A percentile compares a stretch with the other conserved stretches of the same genome.
phyloP scores from a whole-genome alignment of 2,888 invertebrate genomes.

The Dinocampus coccinellae region DNA sequence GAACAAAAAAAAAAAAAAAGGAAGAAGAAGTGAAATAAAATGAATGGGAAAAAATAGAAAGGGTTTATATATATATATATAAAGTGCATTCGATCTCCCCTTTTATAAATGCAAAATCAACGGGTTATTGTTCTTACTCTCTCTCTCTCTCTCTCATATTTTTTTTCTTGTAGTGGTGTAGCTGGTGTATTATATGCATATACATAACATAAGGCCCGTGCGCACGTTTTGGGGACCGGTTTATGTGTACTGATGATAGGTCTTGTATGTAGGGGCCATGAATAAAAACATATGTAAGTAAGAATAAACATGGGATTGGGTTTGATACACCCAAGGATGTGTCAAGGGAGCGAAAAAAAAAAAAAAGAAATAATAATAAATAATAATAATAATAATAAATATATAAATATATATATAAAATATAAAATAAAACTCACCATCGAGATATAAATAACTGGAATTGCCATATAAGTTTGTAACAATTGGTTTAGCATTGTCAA shows the following conservation, averaged over 20 bases:
- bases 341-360: constrained; percentile 6
- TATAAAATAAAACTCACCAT: constrained; percentile 75
- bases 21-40: constrained; percentile 25
- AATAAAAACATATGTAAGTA: constrained; percentile 36
- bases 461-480: constrained; percentile 82
- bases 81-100: constrained; percentile 37
- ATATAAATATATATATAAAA: too few species aligned
- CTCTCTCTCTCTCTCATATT: background rate
- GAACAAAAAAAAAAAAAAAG: constrained; percentile 10
- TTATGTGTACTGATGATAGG: constrained; percentile 28
- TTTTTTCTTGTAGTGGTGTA: background rate
- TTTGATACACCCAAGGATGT: constrained; percentile 9
- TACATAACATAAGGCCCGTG: constrained; percentile 13
- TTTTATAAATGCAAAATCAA: constrained; percentile 63
- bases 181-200: background rate
- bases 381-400: too few species aligned
- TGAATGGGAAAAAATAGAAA: constrained; percentile 18
- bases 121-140: constrained; percentile 46
- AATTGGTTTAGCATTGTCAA: constrained; percentile 83
- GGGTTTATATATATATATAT: constrained; percentile 14
- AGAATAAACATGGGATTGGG: constrained; percentile 31
- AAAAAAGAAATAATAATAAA: constrained; percentile 9
- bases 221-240: constrained; percentile 29
- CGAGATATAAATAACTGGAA: constrained; percentile 81
- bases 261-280: constrained; percentile 20